These are phyloP conservation scores for Ceuthmochares aereus DNA, from an alignment of 2,113 vertebrate genomes.

Conservation along the genomic window DNA sequence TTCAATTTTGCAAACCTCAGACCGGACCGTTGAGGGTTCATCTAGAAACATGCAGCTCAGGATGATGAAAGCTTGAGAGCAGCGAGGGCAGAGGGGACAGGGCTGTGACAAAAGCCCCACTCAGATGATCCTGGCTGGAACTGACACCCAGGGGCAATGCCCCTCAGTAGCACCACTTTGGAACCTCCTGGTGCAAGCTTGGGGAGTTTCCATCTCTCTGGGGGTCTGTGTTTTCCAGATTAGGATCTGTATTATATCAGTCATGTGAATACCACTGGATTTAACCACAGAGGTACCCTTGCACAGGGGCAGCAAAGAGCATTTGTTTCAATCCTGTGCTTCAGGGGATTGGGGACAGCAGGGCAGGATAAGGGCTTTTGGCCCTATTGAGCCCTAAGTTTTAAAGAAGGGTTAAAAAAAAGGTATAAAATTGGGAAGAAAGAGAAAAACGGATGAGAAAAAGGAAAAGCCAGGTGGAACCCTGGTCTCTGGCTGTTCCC, in stretches of 20 bases:
- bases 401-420: background rate
- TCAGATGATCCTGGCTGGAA: accelerated
- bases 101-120: background rate
- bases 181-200: background rate
- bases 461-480: background rate
- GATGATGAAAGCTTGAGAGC: background rate
- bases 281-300: accelerated
- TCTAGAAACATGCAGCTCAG: background rate
- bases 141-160: accelerated
- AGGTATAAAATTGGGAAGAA: background rate
- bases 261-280: accelerated
- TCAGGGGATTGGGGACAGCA: background rate
- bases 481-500: constrained; percentile 29
- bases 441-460: accelerated
- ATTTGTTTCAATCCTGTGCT: background rate
- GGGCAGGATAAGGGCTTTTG: background rate
- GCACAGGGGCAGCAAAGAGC: background rate
- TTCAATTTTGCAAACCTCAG: background rate
- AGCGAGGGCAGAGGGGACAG: no score
- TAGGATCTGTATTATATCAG: background rate
- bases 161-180: accelerated
- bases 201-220: background rate
- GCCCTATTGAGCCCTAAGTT: accelerated
- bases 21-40: accelerated
- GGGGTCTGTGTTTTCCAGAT: background rate